Percentiles rank a stretch among this genome's conserved stretches.
These are phyloP conservation scores for Coendou prehensilis DNA, from an alignment of 2,797 vertebrate species.

Conservation along the genomic window DNA sequence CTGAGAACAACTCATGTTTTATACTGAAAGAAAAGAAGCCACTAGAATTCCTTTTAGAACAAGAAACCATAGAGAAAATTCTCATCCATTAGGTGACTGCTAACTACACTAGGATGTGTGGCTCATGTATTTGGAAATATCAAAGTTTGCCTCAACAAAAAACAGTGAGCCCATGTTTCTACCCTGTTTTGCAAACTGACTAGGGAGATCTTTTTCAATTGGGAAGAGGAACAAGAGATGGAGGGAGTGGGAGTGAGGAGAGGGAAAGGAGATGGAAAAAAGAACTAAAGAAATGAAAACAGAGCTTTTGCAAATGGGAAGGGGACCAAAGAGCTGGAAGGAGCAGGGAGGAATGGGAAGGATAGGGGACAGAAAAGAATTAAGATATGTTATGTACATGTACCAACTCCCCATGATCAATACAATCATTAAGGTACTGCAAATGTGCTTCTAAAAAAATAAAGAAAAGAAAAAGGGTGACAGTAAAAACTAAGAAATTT, in stretches of 20 bases:
- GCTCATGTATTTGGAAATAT: background rate
- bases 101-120: background rate
- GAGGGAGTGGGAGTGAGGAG: background rate
- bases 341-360: background rate
- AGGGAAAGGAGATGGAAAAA: background rate
- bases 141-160: background rate
- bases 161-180: background rate
- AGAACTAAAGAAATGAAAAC: background rate
- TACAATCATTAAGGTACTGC: background rate
- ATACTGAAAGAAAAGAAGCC: constrained; percentile 54
- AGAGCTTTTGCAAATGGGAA: background rate
- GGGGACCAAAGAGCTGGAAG: background rate
- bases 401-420: background rate
- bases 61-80: constrained; percentile 23
- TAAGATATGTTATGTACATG: background rate
- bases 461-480: background rate
- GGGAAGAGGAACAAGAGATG: background rate
- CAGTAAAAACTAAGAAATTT: background rate
- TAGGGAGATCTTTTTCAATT: background rate
- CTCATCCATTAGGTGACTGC: background rate
- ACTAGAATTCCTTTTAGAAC: constrained; percentile 36
- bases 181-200: constrained; percentile 13
- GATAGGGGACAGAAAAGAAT: background rate
- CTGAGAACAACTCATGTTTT: constrained; percentile 33
- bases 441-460: background rate